phyloP scores from a whole-genome alignment of 2,888 invertebrate genomes.

The Geophilus truncorum region DNA sequence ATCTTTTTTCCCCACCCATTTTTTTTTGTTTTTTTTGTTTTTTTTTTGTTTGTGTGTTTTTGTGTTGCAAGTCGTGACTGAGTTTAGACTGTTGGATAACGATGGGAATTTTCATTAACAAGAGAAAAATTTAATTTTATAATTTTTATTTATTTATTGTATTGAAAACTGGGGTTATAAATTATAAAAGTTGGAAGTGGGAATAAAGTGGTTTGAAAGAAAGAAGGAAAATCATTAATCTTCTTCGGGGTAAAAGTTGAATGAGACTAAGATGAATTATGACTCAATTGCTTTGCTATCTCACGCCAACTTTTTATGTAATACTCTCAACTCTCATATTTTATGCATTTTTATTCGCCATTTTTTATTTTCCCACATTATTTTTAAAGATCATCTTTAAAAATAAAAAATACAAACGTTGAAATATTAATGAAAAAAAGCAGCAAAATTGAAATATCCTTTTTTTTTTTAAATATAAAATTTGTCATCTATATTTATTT shows the following conservation, averaged over 20 bases:
- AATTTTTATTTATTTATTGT: background rate
- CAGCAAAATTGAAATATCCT: no score
- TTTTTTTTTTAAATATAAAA: no score
- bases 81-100: background rate
- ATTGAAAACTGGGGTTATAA: background rate
- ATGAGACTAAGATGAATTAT: constrained; percentile 27
- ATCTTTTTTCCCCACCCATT: background rate
- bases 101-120: background rate
- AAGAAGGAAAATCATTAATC: constrained; percentile 20
- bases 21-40: background rate
- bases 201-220: no score
- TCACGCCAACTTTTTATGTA: background rate
- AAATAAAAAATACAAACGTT: no score
- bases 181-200: background rate
- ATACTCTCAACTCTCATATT: background rate
- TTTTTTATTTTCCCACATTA: background rate
- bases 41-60: background rate
- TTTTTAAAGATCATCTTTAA: no score
- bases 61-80: no score
- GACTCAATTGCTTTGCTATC: background rate
- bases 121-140: background rate
- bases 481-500: no score
- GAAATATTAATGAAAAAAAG: no score
- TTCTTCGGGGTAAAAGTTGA: background rate
- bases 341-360: background rate